Base-by-base conservation (phyloP, 2,888 invertebrate genomes). In the Gerris lacustris region DNA sequence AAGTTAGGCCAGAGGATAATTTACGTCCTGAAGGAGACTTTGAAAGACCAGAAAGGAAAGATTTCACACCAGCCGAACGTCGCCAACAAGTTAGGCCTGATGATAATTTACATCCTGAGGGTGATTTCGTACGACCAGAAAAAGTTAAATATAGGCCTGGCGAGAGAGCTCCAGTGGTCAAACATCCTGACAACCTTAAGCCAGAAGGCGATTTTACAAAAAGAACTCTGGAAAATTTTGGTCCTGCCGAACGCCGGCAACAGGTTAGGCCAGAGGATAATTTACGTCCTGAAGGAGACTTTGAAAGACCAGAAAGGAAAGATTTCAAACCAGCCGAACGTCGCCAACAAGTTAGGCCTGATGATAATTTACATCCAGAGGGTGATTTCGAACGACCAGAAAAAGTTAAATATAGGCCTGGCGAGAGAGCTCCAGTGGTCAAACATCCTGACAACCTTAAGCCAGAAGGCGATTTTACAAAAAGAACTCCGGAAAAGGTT, bases 21-120 rank as follows among this genome's bases (percentile, higher is more conserved):
- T 77, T 86, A 5, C 79, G 79, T 69, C 84, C 83, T 0, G 84
- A 85, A 79, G 85, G 85, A 0, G 79, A 77, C 73, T 85, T 86
- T 76, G 83, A 84, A 74, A 78, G 79, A 67, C 69, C 72, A 70
- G 15, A 71, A 67, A 45, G 9, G 43, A 6, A 17, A 43, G 77
- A 80, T 66, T 84, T 82, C 77, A 79, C 77, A 5, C 84, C 85
- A 7, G 84, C 83, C 18, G 87, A 87, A 71, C 79, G 83, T n/a
- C 81, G 80, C 6, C 85, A 78, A 69, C 79, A 76, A 6, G 70
- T 76, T 6, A 82, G 82, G 73, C 80, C 76, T 76, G 79, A 74
- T 79, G 85, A 18, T 73, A 78, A 78, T 66, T 72, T 78, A 2
- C 72, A 70, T 45, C 75, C 81, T 5, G 84, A 85, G 78, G 82